A percentile compares a stretch with the other conserved stretches of the same genome.
Evolutionary conservation across 2,797 vertebrate genomes (phyloP).

Genomic region (Enteromius viviparus): DNA sequence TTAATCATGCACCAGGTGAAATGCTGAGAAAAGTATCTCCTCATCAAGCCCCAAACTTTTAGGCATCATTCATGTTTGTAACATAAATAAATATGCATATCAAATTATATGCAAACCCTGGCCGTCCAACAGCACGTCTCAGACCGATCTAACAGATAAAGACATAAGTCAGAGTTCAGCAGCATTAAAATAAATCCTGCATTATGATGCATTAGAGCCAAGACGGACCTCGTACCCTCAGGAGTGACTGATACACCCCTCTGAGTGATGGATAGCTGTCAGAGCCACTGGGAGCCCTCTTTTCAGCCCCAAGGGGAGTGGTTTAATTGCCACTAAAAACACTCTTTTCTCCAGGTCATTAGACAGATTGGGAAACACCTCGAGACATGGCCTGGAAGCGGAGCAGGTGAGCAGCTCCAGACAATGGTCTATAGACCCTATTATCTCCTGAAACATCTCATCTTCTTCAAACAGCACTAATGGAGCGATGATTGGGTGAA

Average conservation of each 20-base stretch:
- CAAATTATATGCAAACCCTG: neutral
- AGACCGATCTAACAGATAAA: neutral
- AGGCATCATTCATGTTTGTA: neutral
- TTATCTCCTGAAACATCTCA: constrained; percentile 44
- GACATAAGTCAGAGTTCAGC: neutral
- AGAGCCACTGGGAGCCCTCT: constrained; percentile 65
- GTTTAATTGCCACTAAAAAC: constrained; percentile 79
- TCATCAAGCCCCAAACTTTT: neutral
- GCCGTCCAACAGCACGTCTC: neutral
- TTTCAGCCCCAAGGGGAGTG: constrained; percentile 72
- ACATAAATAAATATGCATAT: neutral
- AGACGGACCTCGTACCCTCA: constrained; percentile 63
- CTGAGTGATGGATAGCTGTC: constrained; percentile 79
- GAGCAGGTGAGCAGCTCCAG: constrained; percentile 55
- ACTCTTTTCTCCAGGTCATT: constrained; percentile 79
- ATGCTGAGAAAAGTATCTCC: neutral
- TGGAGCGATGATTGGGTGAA: constrained; percentile 29
- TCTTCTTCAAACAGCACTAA: constrained; percentile 33
- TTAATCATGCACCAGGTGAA: neutral
- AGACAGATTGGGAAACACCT: constrained; percentile 76
- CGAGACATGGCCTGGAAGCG: constrained; percentile 62
- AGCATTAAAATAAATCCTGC: constrained; percentile 19
- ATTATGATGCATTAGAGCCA: constrained; percentile 20
- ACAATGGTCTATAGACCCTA: constrained; percentile 36
- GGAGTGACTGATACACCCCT: constrained; percentile 71